Conservation (phyloP, 1,140 invertebrate species). For the Tenebrio molitor region DNA sequence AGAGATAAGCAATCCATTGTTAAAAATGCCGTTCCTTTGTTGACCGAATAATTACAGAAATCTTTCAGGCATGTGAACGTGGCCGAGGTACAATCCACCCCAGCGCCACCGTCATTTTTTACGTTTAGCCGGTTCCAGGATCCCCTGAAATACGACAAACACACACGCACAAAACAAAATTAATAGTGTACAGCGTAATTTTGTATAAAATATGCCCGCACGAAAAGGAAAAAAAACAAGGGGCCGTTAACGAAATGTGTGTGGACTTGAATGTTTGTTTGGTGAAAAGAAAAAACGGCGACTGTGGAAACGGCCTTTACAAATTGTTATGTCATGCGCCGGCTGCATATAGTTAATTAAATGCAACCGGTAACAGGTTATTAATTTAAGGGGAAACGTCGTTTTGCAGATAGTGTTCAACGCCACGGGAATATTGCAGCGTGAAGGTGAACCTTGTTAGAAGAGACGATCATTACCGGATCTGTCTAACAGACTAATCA, state of each 20-base stretch:
- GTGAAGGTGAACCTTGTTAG: too few relatives aligned
- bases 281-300: slow-evolving; percentile 9
- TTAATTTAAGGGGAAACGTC: neutral
- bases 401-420: neutral
- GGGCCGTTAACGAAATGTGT: slow-evolving; percentile 8
- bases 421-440: too few relatives aligned
- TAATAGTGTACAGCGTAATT: slow-evolving; percentile 41
- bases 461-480: too few relatives aligned
- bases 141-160: slow-evolving; percentile 29
- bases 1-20: slow-evolving; percentile 19
- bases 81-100: neutral
- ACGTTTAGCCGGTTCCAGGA: neutral
- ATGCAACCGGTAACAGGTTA: slow-evolving; percentile 9
- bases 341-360: slow-evolving; percentile 13
- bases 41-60: slow-evolving; percentile 27
- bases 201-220: slow-evolving; percentile 32
- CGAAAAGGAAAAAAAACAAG: neutral
- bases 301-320: neutral
- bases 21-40: slow-evolving; percentile 17
- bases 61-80: slow-evolving; percentile 20
- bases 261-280: too few relatives aligned
- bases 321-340: neutral
- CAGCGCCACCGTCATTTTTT: slow-evolving; percentile 24
- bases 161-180: slow-evolving; percentile 40
- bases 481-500: too few relatives aligned